Base-by-base conservation (phyloP, 2,113 vertebrate species). In the Ia io region DNA sequence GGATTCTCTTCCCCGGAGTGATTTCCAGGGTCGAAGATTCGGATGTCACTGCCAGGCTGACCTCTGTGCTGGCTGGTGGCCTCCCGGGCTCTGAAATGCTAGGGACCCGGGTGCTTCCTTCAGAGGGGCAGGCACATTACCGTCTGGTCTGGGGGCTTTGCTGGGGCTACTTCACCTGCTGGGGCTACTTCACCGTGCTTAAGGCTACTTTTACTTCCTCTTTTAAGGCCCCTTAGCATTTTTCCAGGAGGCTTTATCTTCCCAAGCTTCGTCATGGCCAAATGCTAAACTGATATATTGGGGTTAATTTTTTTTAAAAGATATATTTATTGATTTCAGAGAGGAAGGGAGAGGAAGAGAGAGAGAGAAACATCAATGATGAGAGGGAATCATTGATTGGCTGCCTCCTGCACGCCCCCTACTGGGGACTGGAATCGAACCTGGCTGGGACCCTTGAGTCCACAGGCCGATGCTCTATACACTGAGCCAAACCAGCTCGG, bases 161-260 rank as follows among this genome's bases (percentile, higher is more conserved):
- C 61, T 61, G 70, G 67, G 69, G 25, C 73, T 80, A 0, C 56
- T 79, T 51, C 49, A 17, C 49, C 49, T 51, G 49, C 49, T 51
- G 49, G 16, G 49, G 49, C 49, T 53, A 53, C 18, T 53, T 69
- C 23, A 47, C 35, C 77, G 13, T 86, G 37, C 37, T 94, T 76
- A 87, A 63, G 22, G 51, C 67, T 69, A 73, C 77, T 25, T 73
- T 65, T 78, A 28, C 74, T 70, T 70, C 59, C 77, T 82, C 40
- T 93, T 51, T 30, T 74, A 88, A 30, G 88, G 65, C 78, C 49
- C 69, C 65, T 67, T 61, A 56, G 49, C 76, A 42, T 40, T 88
- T 78, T 85, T 76, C 89, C 37, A 91, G 86, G 53, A 83, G 53
- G 56, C 53, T 69, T 88, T 69, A 74, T 94, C 89, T 95, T 53